A percentile compares a stretch with the other conserved stretches of the same genome.
Conservation (phyloP, 2,888 invertebrate species). For the Taphrorychus bicolor region DNA sequence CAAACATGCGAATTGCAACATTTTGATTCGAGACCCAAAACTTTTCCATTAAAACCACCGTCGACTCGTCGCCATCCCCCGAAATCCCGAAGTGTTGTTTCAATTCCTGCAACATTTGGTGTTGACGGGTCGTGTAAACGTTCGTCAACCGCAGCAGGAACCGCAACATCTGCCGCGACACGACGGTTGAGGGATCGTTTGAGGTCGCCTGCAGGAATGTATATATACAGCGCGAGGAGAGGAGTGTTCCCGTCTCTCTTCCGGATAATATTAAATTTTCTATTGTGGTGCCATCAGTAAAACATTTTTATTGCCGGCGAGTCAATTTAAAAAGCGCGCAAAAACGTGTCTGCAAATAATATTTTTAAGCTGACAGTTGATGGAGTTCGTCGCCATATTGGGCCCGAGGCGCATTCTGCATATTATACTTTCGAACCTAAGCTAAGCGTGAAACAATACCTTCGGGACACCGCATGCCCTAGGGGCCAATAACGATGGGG, state of each 20-base stretch:
- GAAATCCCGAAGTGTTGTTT: slow-evolving; percentile 26
- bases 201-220: slow-evolving; percentile 41
- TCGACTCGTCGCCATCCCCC: neutral
- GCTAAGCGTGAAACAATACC: slow-evolving; percentile 60
- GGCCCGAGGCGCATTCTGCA: slow-evolving; percentile 8
- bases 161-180: slow-evolving; percentile 50
- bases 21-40: neutral
- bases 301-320: neutral
- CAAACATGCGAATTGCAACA: neutral
- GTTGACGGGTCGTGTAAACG: slow-evolving; percentile 45
- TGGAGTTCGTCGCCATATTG: slow-evolving; percentile 3
- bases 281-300: slow-evolving; percentile 10
- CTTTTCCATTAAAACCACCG: neutral
- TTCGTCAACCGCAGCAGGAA: slow-evolving; percentile 43
- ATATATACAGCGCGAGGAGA: slow-evolving; percentile 1
- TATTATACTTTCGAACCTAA: slow-evolving; percentile 7
- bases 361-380: slow-evolving; percentile 14
- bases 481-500: slow-evolving; percentile 49
- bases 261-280: slow-evolving; percentile 38
- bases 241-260: slow-evolving; percentile 11
- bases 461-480: slow-evolving; percentile 51
- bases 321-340: slow-evolving; percentile 12
- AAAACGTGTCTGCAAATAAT: slow-evolving; percentile 14
- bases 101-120: slow-evolving; percentile 46
- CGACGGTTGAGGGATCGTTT: slow-evolving; percentile 49